Base-by-base conservation (phyloP, 2,113 vertebrate species). In the Gracilinanus agilis region DNA sequence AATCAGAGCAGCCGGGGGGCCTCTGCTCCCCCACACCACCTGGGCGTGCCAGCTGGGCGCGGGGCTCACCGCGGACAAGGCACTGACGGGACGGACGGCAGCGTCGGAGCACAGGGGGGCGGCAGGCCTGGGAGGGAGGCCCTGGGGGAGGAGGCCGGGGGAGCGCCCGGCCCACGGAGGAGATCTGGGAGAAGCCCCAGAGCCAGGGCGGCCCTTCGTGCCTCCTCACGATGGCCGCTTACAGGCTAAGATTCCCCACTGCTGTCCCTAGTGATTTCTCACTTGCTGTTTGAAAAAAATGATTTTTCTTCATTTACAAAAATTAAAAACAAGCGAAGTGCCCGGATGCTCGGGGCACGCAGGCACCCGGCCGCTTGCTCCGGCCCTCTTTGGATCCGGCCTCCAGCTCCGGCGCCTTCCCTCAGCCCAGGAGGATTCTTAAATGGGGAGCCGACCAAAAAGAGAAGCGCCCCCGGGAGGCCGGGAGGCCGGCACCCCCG, bases 181-280 rank as follows among this genome's bases (percentile, higher is more conserved):
- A 7, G n/a, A n/a, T 11, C 44, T 54, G 89, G 25, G 8, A 19
- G 0, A 3, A 13, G 0, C 7, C 2, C 44, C 44, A 3, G 1
- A 2, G 25, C 49, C 21, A 6, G 9, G 8, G 49, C 25, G 9
- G 9, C 21, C 34, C 55, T 56, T 44, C 55, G 13, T 44, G 19
- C n/a, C n/a, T 92, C 55, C 54, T 24, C 6, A 54, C 55, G 54
- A 75, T 11, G 55, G 54, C 54, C 5, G 23, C 90, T 83, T 11
- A 1, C 0, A 54, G 0, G 0, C 19, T 16, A 11, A 53, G 55
- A 40, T 24, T 44, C 9, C 55, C 49, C 54, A 34, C 23, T 0
- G 27, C 12, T 1, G 0, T 0, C 34, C 88, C 49, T 21, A 25
- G 54, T 5, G 54, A 49, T 11, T 55, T 90, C 0, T 53, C 0